Conservation (phyloP, 2,113 vertebrate species). For the Coturnix japonica region DNA sequence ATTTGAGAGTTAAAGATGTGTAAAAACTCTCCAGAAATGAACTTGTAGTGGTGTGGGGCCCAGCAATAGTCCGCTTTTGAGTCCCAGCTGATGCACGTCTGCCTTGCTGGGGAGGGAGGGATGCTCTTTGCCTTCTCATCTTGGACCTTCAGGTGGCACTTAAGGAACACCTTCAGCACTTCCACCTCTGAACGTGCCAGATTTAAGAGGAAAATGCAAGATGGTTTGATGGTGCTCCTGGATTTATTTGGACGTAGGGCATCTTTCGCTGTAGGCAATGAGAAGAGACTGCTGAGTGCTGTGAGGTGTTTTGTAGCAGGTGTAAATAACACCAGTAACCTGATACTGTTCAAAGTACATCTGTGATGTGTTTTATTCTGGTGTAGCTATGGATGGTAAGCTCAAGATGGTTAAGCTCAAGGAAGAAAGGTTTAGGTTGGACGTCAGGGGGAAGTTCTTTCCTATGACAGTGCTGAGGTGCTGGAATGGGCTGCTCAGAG, state of each 20-base stretch:
- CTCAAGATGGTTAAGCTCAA: too few relatives aligned
- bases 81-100: neutral
- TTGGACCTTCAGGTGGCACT: neutral
- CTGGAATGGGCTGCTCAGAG: too few relatives aligned
- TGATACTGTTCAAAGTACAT: neutral
- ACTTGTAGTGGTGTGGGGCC: neutral
- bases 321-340: neutral
- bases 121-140: neutral
- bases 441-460: too few relatives aligned
- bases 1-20: neutral
- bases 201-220: neutral
- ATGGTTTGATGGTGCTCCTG: neutral
- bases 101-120: neutral
- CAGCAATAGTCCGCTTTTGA: accelerated
- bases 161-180: neutral
- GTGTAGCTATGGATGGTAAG: neutral
- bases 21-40: neutral
- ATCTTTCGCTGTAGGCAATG: neutral
- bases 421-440: too few relatives aligned
- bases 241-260: neutral
- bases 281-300: neutral
- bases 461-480: too few relatives aligned
- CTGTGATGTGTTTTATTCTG: neutral
- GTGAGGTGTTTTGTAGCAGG: neutral
- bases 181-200: neutral